Evolutionary conservation across 2,888 invertebrate species (phyloP).

Genomic region (Terebella lapidaria): DNA sequence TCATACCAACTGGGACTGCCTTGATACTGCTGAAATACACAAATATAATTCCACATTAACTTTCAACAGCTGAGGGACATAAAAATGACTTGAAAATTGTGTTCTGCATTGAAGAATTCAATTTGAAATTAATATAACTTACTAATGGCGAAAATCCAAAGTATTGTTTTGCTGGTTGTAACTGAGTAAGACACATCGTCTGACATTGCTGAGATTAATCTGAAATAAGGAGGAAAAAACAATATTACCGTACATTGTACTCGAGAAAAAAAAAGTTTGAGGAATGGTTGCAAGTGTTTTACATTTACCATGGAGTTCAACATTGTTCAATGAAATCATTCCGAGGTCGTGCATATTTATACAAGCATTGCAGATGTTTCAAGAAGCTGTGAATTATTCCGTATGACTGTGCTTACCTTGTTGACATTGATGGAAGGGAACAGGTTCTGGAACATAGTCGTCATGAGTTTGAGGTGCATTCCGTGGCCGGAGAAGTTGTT

Average conservation of each 20-base stretch:
- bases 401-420: slow-evolving; percentile 59
- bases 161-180: slow-evolving; percentile 78
- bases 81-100: no score
- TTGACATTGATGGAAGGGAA: slow-evolving; percentile 94
- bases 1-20: slow-evolving; percentile 83
- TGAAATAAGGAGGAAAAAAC: no score
- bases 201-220: slow-evolving; percentile 80
- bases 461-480: slow-evolving; percentile 64
- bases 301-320: no score
- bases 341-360: no score
- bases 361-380: no score
- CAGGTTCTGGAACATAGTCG: slow-evolving; percentile 96
- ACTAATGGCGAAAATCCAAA: slow-evolving; percentile 90
- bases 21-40: slow-evolving; percentile 66
- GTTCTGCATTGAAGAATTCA: no score
- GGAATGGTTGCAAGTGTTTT: no score
- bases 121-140: slow-evolving; percentile 34
- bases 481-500: slow-evolving; percentile 77
- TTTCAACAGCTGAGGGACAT: no score
- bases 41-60: no score
- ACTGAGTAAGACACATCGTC: slow-evolving; percentile 84
- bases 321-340: no score
- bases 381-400: no score
- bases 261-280: background rate
- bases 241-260: background rate